A percentile compares a stretch with the other conserved stretches of the same genome.
Conservation (phyloP, 2,113 vertebrate species). For the Jaculus jaculus region DNA sequence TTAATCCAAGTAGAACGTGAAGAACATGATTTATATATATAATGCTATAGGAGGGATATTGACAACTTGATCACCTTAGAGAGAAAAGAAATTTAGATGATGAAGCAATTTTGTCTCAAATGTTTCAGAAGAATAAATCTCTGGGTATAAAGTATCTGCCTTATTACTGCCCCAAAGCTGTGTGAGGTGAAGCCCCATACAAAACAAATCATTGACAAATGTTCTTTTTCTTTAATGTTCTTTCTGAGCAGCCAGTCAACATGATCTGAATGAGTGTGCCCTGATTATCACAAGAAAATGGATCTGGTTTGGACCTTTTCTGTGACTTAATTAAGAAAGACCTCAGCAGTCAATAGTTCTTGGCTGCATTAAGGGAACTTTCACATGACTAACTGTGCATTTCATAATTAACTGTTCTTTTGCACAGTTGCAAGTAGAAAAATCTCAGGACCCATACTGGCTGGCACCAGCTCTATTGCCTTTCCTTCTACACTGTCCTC, state of each 20-base stretch:
- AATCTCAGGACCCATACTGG: constrained; percentile 33
- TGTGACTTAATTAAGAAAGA: constrained; percentile 41
- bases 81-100: not conserved
- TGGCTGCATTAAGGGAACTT: constrained; percentile 47
- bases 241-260: constrained; percentile 36
- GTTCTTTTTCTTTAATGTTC: constrained; percentile 29
- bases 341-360: constrained; percentile 34
- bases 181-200: constrained; percentile 47
- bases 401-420: constrained; percentile 51
- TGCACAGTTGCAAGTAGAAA: not conserved
- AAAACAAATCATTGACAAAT: constrained; percentile 58
- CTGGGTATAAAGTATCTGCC: constrained; percentile 23
- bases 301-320: constrained; percentile 36
- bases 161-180: constrained; percentile 34
- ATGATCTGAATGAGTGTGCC: constrained; percentile 17
- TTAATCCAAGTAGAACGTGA: not conserved
- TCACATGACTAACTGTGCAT: constrained; percentile 55
- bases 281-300: constrained; percentile 41
- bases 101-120: constrained; percentile 44
- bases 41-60: constrained; percentile 31
- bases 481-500: not conserved
- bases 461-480: not conserved
- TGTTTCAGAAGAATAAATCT: constrained; percentile 9
- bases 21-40: not conserved
- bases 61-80: constrained; percentile 38